Conservation (phyloP, 2,888 invertebrate genomes). For the Brassicogethes aeneus region DNA sequence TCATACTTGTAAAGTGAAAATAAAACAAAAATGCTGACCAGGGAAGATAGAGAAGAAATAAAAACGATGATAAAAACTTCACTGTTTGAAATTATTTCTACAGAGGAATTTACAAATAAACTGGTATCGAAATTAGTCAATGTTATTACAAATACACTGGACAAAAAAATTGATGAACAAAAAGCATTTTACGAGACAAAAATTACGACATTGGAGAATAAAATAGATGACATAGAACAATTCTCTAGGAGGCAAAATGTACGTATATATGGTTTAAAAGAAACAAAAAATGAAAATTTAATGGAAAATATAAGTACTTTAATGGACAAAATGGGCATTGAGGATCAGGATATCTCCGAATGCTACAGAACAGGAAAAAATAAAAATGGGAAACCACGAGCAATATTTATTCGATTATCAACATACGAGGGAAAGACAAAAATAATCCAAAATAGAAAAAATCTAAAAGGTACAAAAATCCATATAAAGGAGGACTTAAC, state of each 20-base stretch:
- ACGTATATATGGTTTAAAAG: background rate
- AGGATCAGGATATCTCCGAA: background rate
- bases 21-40: background rate
- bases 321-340: background rate
- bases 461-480: conserved; percentile 6
- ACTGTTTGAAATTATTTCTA: background rate
- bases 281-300: background rate
- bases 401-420: too few species aligned
- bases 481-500: conserved; percentile 9
- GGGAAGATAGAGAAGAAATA: background rate
- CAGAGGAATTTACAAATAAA: background rate
- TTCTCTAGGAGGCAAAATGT: background rate
- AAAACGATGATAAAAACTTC: background rate
- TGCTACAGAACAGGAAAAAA: background rate
- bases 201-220: background rate
- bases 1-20: background rate
- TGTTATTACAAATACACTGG: background rate
- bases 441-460: background rate
- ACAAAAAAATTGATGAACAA: background rate
- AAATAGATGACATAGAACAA: background rate
- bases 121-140: background rate
- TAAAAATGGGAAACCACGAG: background rate
- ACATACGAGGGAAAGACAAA: background rate
- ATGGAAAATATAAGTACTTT: background rate
- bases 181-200: background rate